Evolutionary conservation across 2,797 vertebrate species (phyloP).

Genomic region (Anguilla megastoma): DNA sequence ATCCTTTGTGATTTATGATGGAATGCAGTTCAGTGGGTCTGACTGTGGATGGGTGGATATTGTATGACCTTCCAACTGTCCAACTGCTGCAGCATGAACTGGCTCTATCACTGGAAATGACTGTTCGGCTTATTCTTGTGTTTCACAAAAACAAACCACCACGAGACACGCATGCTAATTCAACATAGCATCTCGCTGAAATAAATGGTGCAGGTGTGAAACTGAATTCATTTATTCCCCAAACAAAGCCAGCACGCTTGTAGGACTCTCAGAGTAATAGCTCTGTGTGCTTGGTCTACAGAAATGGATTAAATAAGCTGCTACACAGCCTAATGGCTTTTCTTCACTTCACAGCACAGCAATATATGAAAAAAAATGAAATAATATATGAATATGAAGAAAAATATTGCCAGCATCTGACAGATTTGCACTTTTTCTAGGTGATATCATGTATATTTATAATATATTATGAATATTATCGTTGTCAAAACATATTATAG

Average conservation of each 20-base stretch:
- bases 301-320: constrained; percentile 28
- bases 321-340: constrained; percentile 36
- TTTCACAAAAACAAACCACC: neutral
- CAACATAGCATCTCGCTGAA: neutral
- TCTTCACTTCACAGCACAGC: constrained; percentile 23
- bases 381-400: constrained; percentile 12
- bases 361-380: neutral
- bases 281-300: constrained; percentile 8
- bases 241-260: constrained; percentile 24
- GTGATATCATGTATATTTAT: neutral
- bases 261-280: neutral
- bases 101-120: neutral
- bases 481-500: neutral
- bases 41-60: neutral
- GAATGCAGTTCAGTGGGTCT: neutral
- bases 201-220: constrained; percentile 18
- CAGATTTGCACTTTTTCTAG: neutral
- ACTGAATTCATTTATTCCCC: constrained; percentile 35
- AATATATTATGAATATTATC: neutral
- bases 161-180: neutral
- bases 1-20: too few relatives aligned
- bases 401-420: neutral
- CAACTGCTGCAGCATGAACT: neutral
- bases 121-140: neutral
- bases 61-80: neutral